phyloP scores from a whole-genome alignment of 2,888 invertebrate species.

The Apantesis nais region DNA sequence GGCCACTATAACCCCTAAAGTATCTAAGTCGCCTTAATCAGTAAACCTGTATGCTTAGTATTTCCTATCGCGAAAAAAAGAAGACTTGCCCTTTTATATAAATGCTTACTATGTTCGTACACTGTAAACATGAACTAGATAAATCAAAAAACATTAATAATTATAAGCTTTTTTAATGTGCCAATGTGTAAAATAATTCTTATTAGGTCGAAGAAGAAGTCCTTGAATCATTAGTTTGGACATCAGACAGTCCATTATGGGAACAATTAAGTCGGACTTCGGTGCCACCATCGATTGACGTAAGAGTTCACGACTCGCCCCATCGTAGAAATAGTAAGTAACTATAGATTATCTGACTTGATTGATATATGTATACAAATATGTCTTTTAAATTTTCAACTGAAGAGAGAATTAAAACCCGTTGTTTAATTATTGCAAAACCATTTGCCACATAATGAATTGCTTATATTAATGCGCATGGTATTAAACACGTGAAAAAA shows the following conservation, averaged over 20 bases:
- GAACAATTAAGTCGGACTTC: slow-evolving; percentile 85
- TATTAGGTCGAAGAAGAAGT: slow-evolving; percentile 96
- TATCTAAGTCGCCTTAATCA: too few species aligned
- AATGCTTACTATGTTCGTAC: too few species aligned
- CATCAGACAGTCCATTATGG: slow-evolving; percentile 95
- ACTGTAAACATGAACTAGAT: too few species aligned
- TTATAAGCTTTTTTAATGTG: neutral
- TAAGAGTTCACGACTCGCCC: slow-evolving; percentile 72
- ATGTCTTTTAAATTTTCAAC: neutral
- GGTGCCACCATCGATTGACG: slow-evolving; percentile 73
- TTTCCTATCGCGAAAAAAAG: too few species aligned
- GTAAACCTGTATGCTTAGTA: too few species aligned
- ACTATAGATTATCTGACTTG: neutral
- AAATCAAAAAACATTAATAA: too few species aligned
- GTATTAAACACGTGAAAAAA: too few species aligned
- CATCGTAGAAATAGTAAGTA: slow-evolving; percentile 60
- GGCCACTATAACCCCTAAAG: too few species aligned
- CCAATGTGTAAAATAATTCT: neutral
- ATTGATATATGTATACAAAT: neutral
- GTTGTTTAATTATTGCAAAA: neutral
- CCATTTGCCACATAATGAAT: neutral
- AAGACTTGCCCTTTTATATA: too few species aligned
- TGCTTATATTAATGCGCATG: too few species aligned
- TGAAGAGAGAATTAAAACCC: neutral
- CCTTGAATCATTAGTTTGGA: slow-evolving; percentile 96